Evolutionary conservation across 2,888 invertebrate species (phyloP), one percentile per base, ranked within the genome.

Genomic region (Camponotus fellah): DNA sequence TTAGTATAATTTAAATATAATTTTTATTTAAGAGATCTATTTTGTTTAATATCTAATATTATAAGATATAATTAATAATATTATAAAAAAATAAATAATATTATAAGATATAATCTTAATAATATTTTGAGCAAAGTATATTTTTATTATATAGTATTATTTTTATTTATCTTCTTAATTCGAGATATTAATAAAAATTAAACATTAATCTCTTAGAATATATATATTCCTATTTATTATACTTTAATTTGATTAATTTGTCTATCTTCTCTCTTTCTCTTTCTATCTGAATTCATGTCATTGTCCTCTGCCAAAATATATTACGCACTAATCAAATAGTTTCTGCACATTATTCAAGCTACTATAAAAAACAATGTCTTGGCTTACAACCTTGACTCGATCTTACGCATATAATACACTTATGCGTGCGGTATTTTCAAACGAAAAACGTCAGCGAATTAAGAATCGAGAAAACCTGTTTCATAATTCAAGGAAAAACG

Each of bases 401-500:
- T 9, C 3, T 53, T 12, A 37, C 14, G 66, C 37, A 68, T 68
- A 56, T 2, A n/a, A 46, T 4, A 3, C 4, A 40, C 34, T 21
- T 53, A 66, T 17, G 26, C 26, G 37, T 10, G 46, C 60, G n/a
- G 56, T 46, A 58, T 37, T 69, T 75, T 80, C 58, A 43, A 37
- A 26, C 26, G 43, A 76, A 85, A 85, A 64, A 12, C 32, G 14
- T 1, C 34, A 56, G 17, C 10, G 17, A 21, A 72, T 71, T 53
- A 21, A 26, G 74, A 79, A 79, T 68, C 12, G 32, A 56, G 53
- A 83, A 86, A 86, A 86, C 83, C 74, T 43, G 81, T 86, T 86
- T 86, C 72, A 77, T 14, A 68, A 82, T 86, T 81, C 83, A 64
- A 26, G 32, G 68, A 86, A 86, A 71, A 66, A 68, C 32, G n/a